phyloP scores from a whole-genome alignment of 2,113 vertebrate species.

The Micronisus gabar region DNA sequence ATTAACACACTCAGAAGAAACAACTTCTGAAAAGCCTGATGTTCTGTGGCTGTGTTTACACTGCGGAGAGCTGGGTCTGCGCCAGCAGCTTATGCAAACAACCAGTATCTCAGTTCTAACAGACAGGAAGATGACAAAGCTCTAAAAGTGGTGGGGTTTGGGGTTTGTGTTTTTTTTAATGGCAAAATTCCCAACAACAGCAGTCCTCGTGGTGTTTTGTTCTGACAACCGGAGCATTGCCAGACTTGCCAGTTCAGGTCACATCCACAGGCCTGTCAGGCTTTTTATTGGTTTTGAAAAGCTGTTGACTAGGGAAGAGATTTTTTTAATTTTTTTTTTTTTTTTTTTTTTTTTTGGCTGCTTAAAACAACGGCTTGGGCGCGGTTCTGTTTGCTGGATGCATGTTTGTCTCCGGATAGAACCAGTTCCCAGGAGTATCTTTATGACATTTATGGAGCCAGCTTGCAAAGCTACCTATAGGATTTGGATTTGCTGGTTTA shows the following conservation, averaged over 20 bases:
- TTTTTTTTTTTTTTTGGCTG: not conserved
- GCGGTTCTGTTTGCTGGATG: not conserved
- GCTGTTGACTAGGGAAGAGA: not conserved
- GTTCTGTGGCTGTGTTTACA: not conserved
- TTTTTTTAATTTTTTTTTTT: not conserved
- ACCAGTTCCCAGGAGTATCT: not conserved
- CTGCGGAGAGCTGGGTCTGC: not conserved
- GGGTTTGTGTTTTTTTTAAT: not conserved
- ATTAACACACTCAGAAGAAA: not conserved
- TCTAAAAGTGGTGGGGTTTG: not conserved
- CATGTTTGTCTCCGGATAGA: not conserved
- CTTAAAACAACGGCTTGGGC: not conserved
- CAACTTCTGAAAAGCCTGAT: not conserved
- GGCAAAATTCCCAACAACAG: not conserved
- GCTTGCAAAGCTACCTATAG: not conserved
- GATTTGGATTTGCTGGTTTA: not conserved
- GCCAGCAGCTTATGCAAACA: not conserved
- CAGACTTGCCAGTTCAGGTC: not conserved
- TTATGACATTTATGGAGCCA: not conserved
- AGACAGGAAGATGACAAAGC: conserved; percentile 1
- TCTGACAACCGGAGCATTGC: not conserved
- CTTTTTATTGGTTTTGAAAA: not conserved
- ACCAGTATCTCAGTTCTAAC: not conserved
- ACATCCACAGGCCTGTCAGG: not conserved
- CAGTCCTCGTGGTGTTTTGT: not conserved